Evolutionary conservation across 2,888 invertebrate genomes (phyloP).

Genomic region (Ornithoptera priamus): DNA sequence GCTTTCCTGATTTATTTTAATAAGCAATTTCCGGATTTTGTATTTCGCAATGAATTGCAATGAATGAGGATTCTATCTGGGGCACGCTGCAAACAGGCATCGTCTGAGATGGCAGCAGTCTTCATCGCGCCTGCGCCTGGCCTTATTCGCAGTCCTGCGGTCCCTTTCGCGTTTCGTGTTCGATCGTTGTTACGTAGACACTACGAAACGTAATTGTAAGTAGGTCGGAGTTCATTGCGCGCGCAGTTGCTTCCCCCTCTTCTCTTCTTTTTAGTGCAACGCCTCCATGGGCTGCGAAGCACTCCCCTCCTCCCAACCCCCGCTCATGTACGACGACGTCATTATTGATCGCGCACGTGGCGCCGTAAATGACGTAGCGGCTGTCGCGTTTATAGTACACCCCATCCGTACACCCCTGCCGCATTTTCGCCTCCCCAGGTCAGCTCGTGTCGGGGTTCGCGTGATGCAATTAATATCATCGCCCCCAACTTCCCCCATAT

Average conservation of each 20-base stretch:
- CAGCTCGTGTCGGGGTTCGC: constrained; percentile 43
- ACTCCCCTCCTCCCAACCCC: constrained; percentile 34
- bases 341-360: constrained; percentile 78
- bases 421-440: constrained; percentile 37
- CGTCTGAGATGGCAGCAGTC: constrained; percentile 44
- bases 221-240: constrained; percentile 69
- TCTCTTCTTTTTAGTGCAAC: constrained; percentile 27
- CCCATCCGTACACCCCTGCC: constrained; percentile 47
- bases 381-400: constrained; percentile 59
- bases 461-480: constrained; percentile 48
- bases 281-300: constrained; percentile 15
- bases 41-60: constrained; percentile 43
- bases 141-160: constrained; percentile 38
- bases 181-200: constrained; percentile 73
- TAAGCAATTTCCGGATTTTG: neutral
- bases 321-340: constrained; percentile 61
- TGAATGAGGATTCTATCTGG: constrained; percentile 45
- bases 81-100: constrained; percentile 47
- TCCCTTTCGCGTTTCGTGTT: constrained; percentile 47
- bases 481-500: constrained; percentile 25
- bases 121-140: constrained; percentile 47
- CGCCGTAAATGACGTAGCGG: constrained; percentile 76
- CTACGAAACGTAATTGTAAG: constrained; percentile 69
- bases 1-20: neutral
- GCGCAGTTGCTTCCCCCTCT: constrained; percentile 49